Base-by-base conservation (phyloP, 1,140 invertebrate genomes). In the Gryon sp. region DNA sequence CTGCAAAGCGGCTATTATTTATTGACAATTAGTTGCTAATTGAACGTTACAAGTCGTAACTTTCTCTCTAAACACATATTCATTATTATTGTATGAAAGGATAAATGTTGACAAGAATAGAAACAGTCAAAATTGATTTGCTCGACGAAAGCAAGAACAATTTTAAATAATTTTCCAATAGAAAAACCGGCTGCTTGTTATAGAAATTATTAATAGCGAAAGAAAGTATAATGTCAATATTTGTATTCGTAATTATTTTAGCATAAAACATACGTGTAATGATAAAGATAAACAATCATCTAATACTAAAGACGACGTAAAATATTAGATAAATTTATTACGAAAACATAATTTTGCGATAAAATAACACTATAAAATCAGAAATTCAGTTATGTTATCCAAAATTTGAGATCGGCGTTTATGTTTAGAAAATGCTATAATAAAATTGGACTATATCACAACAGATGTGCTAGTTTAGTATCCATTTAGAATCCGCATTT, bases 401-500 rank as follows among this genome's bases (percentile, higher is more conserved):
- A 57, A 66, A 74, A 73, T 60, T 59, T 41, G 55, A 50, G 43
- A 55, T n/a, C 43, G 30, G 52, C 26, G 28, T 43, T 28, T 62
- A 53, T 60, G 62, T 75, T 75, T 62, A 69, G 48, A 62, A 50
- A 45, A 40, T 50, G n/a, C 40, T 46, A 30, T 28, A 63, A 72
- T 72, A 66, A 76, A 76, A 62, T 11, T 16, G 36, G 19, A 40
- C n/a, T 32, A 36, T 55, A 59, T 59, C 65, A 53, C 50, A 76
- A 76, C 73, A 69, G 63, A 76, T 68, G 63, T 69, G 72, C 72
- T 40, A 46, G 46, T 66, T 68, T 69, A 62, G 55, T 53, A 73
- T 79, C 79, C 75, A 70, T 79, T 83, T 82, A 78, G 74, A 69
- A 73, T 53, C 62, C 72, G 78, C 57, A 50, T 78, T 76, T 76